phyloP scores from a whole-genome alignment of 2,113 vertebrate genomes.

The Neogale vison region DNA sequence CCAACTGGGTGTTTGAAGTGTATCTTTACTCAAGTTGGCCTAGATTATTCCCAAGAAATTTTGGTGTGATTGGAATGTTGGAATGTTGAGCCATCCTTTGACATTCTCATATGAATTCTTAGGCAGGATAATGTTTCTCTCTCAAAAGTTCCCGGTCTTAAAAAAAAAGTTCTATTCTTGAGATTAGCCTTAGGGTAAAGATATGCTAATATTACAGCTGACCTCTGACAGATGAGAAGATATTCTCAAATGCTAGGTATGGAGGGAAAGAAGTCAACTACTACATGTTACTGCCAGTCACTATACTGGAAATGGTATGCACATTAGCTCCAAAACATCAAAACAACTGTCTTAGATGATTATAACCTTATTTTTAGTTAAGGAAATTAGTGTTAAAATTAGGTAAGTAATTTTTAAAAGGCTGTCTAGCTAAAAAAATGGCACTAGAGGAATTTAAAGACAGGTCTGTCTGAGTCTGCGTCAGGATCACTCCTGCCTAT shows the following conservation, averaged over 20 bases:
- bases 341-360: background rate
- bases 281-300: background rate
- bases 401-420: background rate
- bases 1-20: background rate
- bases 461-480: background rate
- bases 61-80: background rate
- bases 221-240: background rate
- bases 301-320: background rate
- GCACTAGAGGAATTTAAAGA: background rate
- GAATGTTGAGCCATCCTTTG: background rate
- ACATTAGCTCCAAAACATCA: background rate
- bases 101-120: background rate
- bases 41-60: background rate
- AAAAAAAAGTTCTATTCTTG: background rate
- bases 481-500: background rate
- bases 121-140: background rate
- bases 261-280: background rate
- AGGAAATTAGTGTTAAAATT: background rate
- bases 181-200: background rate
- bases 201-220: background rate
- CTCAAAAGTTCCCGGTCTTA: background rate
- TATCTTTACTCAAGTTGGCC: background rate
- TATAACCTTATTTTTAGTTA: background rate
- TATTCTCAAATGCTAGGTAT: background rate
- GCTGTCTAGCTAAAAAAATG: background rate